Evolutionary conservation across 2,113 vertebrate species (phyloP).

Genomic region (Poeciliopsis occidentalis): DNA sequence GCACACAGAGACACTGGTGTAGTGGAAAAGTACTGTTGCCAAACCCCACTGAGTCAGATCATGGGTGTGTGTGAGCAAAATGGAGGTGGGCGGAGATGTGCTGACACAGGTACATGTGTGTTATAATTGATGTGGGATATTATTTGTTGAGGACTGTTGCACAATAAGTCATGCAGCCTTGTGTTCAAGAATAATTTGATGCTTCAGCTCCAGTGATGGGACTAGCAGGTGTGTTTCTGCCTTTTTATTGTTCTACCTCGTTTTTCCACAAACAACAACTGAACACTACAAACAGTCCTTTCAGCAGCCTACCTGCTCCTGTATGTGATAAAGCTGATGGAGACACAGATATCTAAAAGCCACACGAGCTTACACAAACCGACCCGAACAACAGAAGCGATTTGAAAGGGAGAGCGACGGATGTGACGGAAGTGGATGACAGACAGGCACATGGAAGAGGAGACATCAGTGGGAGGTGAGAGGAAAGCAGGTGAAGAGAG

Average conservation of each 20-base stretch:
- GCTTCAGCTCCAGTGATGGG: not conserved
- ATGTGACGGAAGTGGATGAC: conserved; percentile 46
- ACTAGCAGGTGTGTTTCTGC: not conserved
- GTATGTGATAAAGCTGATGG: not conserved
- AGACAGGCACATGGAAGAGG: conserved; percentile 53
- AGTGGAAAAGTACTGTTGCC: conserved; percentile 71
- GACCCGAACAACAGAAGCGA: conserved; percentile 14
- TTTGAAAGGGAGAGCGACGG: conserved; percentile 29
- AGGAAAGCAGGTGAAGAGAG: conserved; percentile 33
- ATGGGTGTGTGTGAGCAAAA: conserved; percentile 9
- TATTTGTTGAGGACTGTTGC: conserved; percentile 12
- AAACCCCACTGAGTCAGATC: conserved; percentile 41
- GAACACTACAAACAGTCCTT: conserved; percentile 10
- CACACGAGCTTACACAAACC: not conserved
- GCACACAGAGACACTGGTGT: conserved; percentile 30
- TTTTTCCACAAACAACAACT: conserved; percentile 6
- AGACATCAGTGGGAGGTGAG: conserved; percentile 58
- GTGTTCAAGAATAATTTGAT: conserved; percentile 1
- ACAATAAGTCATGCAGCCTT: conserved; percentile 8
- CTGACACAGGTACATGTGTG: not conserved
- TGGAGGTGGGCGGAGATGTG: not conserved
- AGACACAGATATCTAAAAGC: conserved; percentile 17
- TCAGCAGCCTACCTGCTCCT: conserved; percentile 8
- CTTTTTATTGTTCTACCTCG: not conserved
- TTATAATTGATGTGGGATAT: not conserved